Evolutionary conservation across 2,113 vertebrate species (phyloP).

Genomic region (Laticauda colubrina): DNA sequence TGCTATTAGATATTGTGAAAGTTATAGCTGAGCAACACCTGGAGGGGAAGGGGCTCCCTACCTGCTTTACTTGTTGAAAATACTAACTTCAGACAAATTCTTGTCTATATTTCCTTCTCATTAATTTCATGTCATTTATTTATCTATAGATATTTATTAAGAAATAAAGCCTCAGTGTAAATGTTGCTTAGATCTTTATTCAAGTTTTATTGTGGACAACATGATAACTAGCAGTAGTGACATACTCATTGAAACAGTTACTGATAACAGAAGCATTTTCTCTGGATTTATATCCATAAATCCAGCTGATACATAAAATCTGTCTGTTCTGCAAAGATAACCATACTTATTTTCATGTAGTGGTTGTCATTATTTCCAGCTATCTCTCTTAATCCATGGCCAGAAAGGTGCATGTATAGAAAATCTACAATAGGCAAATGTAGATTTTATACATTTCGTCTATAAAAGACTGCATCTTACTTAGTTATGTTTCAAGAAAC

Average conservation of each 20-base stretch:
- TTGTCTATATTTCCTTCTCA: not conserved
- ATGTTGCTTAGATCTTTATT: not conserved
- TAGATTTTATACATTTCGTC: not conserved
- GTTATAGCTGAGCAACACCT: not conserved
- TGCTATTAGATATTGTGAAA: not conserved
- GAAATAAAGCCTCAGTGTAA: not conserved
- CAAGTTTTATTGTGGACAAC: not conserved
- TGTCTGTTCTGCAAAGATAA: not conserved
- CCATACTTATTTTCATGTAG: not conserved
- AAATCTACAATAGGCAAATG: conserved; percentile 1
- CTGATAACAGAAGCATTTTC: conserved; percentile 1
- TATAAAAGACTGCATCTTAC: not conserved
- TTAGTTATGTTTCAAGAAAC: conserved; percentile 54
- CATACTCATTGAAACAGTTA: not conserved
- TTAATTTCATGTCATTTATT: not conserved
- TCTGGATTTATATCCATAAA: conserved; percentile 23
- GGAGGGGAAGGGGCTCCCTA: not conserved
- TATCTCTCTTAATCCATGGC: not conserved
- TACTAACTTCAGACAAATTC: not conserved
- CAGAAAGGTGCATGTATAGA: not conserved
- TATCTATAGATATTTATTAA: not conserved
- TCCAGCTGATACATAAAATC: conserved; percentile 25
- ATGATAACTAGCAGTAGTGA: not conserved
- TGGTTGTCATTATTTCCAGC: not conserved
- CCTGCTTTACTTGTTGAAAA: not conserved